Conservation (phyloP, 53 echinoderm and acorn worm species). For the Mesocentrotus franciscanus region DNA sequence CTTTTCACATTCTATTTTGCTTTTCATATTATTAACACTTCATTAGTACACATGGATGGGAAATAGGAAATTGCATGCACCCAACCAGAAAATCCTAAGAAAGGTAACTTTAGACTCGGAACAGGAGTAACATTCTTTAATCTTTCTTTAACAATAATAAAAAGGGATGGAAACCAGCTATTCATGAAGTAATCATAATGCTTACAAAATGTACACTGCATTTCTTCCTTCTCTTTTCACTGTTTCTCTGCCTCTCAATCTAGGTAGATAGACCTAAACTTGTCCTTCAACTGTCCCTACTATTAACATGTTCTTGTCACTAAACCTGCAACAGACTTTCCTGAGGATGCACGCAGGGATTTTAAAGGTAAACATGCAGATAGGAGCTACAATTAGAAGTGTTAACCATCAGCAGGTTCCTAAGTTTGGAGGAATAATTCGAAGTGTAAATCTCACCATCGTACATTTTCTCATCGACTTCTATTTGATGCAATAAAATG, state of each 20-base stretch:
- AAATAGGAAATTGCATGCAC: not conserved
- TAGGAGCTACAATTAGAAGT: not conserved
- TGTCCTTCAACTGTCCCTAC: not conserved
- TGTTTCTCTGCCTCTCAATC: not conserved
- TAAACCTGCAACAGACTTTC: not conserved
- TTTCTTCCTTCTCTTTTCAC: not conserved
- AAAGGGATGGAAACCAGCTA: not conserved
- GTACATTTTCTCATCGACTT: not conserved
- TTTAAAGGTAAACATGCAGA: not conserved
- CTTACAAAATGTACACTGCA: not conserved
- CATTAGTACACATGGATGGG: not conserved
- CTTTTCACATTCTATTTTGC: not conserved
- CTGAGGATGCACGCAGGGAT: not conserved
- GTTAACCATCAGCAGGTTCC: not conserved
- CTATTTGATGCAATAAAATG: not conserved
- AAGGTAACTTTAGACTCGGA: not conserved
- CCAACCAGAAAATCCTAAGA: not conserved
- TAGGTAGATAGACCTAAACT: not conserved
- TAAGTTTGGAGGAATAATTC: not conserved
- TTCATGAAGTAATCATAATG: not conserved
- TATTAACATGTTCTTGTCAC: not conserved
- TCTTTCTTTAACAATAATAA: not conserved
- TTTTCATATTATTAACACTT: too few species aligned
- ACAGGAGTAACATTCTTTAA: not conserved
- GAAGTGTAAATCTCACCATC: slow-evolving; percentile 28